Base-by-base conservation (phyloP, 2,888 invertebrate species). In the Terebella lapidaria region DNA sequence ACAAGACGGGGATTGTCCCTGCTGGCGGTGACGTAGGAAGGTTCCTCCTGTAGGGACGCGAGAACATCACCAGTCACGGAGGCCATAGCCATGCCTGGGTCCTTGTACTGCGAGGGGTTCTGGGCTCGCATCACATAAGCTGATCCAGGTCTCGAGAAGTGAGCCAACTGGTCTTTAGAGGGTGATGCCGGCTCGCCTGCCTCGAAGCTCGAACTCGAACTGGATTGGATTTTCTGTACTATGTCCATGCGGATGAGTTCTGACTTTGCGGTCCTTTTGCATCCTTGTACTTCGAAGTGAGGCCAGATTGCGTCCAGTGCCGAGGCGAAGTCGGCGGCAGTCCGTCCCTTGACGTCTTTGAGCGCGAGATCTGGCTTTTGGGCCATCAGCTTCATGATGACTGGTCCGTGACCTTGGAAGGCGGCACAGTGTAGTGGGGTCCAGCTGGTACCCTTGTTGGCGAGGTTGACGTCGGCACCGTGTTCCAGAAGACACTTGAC, bases 341-440 rank as follows among this genome's bases (percentile, higher is more conserved):
- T 70, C 77, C 77, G 74, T 47, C 73, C 74, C 35, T 69, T 67
- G 54, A 59, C 67, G 64, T 77, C 77, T 57, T 68, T 69, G 3
- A 71, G 61, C 22, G 64, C 66, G 5, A 74, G 61, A 60, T 75
- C 72, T 42, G 76, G 75, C 10, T 68, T 62, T 29, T 70, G 59
- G 28, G 72, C 70, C 72, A 77, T 72, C 45, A 78, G 63, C 52
- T 70, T 72, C 72, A 76, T 72, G 18, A 78, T 72, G n/a, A 76
- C 76, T 60, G 75, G 75, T 3, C 76, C 77, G 68, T 78, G 76
- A 58, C 76, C 75, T 63, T 75, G 76, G 59, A 75, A 78, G 24
- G 76, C 70, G 30, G 78, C 77, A 66, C 76, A 77, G 58, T 78
- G 78, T 24, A 76, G 60, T 0, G 77, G 71, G 3, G 77, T 76